These are phyloP conservation scores for Drosophila parthenogenetica DNA, from an alignment of 2,888 invertebrate species.

Conservation along the genomic window DNA sequence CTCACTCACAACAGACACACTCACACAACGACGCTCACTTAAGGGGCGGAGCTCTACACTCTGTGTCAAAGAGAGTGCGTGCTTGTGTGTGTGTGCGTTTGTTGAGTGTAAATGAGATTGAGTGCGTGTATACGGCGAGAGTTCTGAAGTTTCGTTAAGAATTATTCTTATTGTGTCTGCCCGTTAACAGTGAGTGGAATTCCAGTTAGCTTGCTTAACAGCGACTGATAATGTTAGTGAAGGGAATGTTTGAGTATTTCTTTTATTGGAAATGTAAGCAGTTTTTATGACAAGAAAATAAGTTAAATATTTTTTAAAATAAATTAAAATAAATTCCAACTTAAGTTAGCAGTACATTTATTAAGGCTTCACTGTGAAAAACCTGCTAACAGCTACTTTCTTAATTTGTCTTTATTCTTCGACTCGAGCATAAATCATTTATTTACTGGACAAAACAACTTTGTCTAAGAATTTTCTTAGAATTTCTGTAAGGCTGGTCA, in stretches of 20 bases:
- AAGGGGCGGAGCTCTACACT: conserved; percentile 45
- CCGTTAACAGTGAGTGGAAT: conserved; percentile 39
- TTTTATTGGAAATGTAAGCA: conserved; percentile 25
- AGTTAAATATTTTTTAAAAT: too few species aligned
- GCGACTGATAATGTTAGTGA: conserved; percentile 31
- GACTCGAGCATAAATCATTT: background rate
- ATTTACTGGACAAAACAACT: background rate
- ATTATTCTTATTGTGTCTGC: conserved; percentile 42
- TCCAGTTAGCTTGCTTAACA: conserved; percentile 60
- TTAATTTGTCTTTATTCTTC: background rate
- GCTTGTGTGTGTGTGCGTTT: conserved; percentile 13
- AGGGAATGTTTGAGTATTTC: conserved; percentile 19
- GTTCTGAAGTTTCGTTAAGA: conserved; percentile 60
- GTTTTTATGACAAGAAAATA: background rate
- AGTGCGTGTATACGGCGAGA: conserved; percentile 27
- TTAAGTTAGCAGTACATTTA: too few species aligned
- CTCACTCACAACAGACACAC: conserved; percentile 18
- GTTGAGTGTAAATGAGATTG: conserved; percentile 31
- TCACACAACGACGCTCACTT: conserved; percentile 7
- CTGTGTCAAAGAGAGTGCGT: conserved; percentile 13
- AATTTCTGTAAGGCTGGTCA: conserved; percentile 4
- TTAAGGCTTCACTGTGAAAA: too few species aligned
- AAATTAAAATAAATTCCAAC: too few species aligned
- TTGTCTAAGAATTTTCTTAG: background rate
- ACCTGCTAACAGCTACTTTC: background rate